Conservation (phyloP, 2,113 vertebrate genomes). For the Perca schrenkii region DNA sequence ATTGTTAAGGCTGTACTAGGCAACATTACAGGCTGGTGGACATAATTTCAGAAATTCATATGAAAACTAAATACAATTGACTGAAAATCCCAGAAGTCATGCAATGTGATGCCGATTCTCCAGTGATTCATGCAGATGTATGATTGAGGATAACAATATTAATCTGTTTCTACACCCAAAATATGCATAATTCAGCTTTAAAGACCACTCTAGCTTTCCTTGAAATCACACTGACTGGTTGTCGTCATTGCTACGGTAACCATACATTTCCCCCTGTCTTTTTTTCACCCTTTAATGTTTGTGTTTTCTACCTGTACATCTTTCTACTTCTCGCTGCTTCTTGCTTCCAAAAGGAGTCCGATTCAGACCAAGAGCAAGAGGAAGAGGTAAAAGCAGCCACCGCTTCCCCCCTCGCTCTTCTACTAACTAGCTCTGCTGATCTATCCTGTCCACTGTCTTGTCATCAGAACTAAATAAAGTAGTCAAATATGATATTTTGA, state of each 20-base stretch:
- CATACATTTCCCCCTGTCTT: slow-evolving; percentile 83
- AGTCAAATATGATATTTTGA: neutral
- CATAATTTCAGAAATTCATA: neutral
- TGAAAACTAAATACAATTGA: neutral
- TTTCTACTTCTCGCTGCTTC: slow-evolving; percentile 81
- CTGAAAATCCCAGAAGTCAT: neutral
- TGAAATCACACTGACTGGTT: slow-evolving; percentile 39
- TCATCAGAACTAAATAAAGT: neutral
- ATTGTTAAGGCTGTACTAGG: neutral
- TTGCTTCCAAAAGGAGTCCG: slow-evolving; percentile 94
- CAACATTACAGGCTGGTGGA: neutral
- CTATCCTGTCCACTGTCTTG: slow-evolving; percentile 16
- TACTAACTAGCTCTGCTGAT: slow-evolving; percentile 53
- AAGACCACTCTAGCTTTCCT: neutral
- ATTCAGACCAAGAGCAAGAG: slow-evolving; percentile 96
- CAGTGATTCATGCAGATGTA: neutral
- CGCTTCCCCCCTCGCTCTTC: slow-evolving; percentile 42
- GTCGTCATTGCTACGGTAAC: slow-evolving; percentile 69
- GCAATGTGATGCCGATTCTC: neutral
- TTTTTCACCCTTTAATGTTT: slow-evolving; percentile 55
- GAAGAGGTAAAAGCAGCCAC: slow-evolving; percentile 92
- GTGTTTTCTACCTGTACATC: slow-evolving; percentile 74
- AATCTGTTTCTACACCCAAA: neutral
- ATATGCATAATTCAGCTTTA: neutral
- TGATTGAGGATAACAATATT: neutral